Evolutionary conservation across 37 sponge, comb jelly and placozoan genomes (phyloP).

Genomic region (Tethya wilhelma): DNA sequence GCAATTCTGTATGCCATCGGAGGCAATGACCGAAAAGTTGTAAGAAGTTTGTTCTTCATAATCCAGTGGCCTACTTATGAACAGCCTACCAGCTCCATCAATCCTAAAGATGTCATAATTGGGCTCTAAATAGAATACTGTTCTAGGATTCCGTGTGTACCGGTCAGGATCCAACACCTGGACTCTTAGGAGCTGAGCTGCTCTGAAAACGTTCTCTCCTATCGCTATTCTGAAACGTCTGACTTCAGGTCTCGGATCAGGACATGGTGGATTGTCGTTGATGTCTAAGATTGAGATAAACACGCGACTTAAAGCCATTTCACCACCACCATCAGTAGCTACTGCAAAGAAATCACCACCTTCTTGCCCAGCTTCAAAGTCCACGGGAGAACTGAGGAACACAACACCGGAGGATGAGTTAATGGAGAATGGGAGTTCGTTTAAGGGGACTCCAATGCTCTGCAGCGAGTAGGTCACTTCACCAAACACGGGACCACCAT

Average conservation of each 20-base stretch:
- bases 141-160: constrained; percentile 25
- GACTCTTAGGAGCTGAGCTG: constrained; percentile 6
- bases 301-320: constrained; percentile 3
- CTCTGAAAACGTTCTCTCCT: constrained; percentile 9
- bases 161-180: constrained; percentile 22
- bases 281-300: constrained; percentile 53
- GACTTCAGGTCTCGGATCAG: background rate
- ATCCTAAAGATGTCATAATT: constrained; percentile 25
- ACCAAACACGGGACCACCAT: constrained; percentile 42
- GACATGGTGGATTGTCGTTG: constrained; percentile 74
- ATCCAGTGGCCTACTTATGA: constrained; percentile 33
- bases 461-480: constrained; percentile 13
- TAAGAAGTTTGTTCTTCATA: constrained; percentile 43
- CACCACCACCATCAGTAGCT: constrained; percentile 52
- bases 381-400: constrained; percentile 5
- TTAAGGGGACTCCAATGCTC: background rate
- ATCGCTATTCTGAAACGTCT: constrained; percentile 13
- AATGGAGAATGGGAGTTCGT: constrained; percentile 27
- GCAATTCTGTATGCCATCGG: constrained; percentile 52
- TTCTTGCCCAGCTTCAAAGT: constrained; percentile 44
- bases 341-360: constrained; percentile 35
- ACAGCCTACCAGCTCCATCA: constrained; percentile 26
- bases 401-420: constrained; percentile 37
- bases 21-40: constrained; percentile 40
- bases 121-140: constrained; percentile 33